These are phyloP conservation scores for Eospalax fontanierii DNA, from an alignment of 2,797 vertebrate species.

Conservation along the genomic window DNA sequence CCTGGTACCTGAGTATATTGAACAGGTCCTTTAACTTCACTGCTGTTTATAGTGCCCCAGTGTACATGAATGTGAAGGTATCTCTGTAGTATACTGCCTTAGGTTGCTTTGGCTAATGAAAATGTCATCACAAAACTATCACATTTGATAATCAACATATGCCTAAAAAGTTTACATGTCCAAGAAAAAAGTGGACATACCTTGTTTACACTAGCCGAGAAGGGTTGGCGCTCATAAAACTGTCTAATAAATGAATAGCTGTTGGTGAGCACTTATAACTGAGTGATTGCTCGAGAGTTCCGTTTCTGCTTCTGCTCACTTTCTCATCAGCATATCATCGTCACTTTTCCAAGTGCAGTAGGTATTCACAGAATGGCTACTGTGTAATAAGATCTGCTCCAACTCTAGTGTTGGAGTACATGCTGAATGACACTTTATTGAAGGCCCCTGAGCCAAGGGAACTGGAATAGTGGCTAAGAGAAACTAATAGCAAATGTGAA, in stretches of 20 bases:
- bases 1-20: not conserved
- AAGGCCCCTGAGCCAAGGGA: not conserved
- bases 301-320: not conserved
- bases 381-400: not conserved
- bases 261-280: not conserved
- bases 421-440: not conserved
- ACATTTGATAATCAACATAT: not conserved
- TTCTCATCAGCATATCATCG: not conserved
- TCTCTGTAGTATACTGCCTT: not conserved
- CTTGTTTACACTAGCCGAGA: constrained; percentile 6
- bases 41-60: not conserved
- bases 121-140: not conserved
- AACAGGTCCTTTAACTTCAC: constrained; percentile 24
- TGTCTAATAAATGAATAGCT: constrained; percentile 18
- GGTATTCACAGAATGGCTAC: not conserved
- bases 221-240: not conserved
- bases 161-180: not conserved
- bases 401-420: not conserved
- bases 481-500: not conserved
- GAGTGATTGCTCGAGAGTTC: not conserved
- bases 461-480: not conserved
- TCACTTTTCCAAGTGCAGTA: not conserved
- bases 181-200: not conserved
- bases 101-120: not conserved
- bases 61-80: not conserved